Base-by-base conservation (phyloP, 2,797 vertebrate species). In the Aplochiton taeniatus region DNA sequence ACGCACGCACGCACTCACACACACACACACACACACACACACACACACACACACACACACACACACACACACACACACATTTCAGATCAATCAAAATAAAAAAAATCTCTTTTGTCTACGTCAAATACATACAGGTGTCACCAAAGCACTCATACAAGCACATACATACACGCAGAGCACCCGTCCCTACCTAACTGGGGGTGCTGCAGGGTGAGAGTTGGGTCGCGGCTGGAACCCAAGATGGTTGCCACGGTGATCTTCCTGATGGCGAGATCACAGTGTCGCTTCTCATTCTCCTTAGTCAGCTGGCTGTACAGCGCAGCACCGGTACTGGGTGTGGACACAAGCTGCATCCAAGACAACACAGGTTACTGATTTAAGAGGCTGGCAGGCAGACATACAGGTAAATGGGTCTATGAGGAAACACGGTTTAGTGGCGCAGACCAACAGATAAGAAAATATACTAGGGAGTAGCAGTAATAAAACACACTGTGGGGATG, bases 241-340 rank as follows among this genome's bases (percentile, higher is more conserved):
- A 91, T 77, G 41, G 88, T 90, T 8, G 78, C 84, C 65, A 91
- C 74, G 0, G 88, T 90, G 62, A 94, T 67, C 71, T 88, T 93
- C 73, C 92, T 87, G 58, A 85, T 42, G 0, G 90, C 90, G 0
- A 93, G 83, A 44, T 87, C 80, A 55, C 92, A 94, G 66, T 70
- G 77, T 12, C 78, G 76, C 67, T 85, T 86, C 44, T 90, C 79
- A 9, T 86, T 92, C 50, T 88, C 82, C 18, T 90, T 83, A 42
- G 65, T 90, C 78, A 91, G 92, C 74, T 93, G 91, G 11, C 79
- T 31, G 69, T 88, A 93, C 57, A 91, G 83, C 0, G 78, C 66
- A 1, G 85, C 82, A 0, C 88, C 84, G 54, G 61, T 79, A 68
- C 83, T 91, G 50, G 91, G 91, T 0, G 92, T 89, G 10, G 90